Base-by-base conservation (phyloP, 2,888 invertebrate species). In the Busseola fusca region DNA sequence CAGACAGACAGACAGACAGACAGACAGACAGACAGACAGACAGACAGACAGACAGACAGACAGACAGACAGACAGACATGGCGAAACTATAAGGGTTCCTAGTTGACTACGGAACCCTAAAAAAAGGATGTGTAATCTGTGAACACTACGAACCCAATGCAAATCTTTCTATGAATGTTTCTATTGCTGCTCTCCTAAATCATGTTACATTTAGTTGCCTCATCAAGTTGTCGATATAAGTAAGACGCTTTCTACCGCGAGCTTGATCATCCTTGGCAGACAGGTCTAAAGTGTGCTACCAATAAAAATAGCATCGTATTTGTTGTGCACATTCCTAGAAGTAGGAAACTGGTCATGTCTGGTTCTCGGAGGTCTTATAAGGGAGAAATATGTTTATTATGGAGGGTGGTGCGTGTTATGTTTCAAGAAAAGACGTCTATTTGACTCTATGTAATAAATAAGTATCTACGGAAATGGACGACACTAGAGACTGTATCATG, bases 191-290 rank as follows among this genome's bases (percentile, higher is more conserved):
- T 54, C 54, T 59, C 45, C 48, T 57, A 27, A 57, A 59, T 7
- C 48, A 27, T 25, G 45, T 71, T 18, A 70, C 25, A 63, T 56
- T 59, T 18, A 48, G 18, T 75, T 57, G 59, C 67, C 50, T 64
- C 45, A 66, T 50, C 52, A 62, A 48, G 50, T 52, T 68, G 65
- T 54, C 14, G 52, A 9, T 25, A 37, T 18, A 78, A 82, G 73
- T 82, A 57, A 79, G 63, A 3, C 79, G 73, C 79, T 82, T 79
- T 79, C 82, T 78, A 78, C 16, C 40, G 67, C 62, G 78, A 50
- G 67, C 78, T 81, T 56, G 59, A 78, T 81, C 59, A 64, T 78
- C 82, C 74, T 52, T 67, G 18, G 52, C 50, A 5, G 69, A 68
- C 80, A 18, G 74, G 79, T 80, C 66, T n/a, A 40, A 74, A 68